Base-by-base conservation (phyloP, 2,797 vertebrate genomes). In the Notolabrus celidotus region DNA sequence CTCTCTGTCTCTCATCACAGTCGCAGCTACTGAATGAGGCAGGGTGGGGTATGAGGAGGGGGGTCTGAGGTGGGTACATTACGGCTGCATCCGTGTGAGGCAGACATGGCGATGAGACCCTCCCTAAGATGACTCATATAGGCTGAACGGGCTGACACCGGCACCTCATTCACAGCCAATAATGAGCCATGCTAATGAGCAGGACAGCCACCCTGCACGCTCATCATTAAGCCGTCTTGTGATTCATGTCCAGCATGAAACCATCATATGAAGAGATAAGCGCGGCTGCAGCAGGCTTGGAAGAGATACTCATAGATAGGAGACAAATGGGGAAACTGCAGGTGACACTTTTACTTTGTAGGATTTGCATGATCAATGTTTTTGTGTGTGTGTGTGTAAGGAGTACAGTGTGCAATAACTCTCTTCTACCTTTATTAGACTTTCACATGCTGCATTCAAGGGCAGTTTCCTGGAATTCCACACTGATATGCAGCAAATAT, bases 111-210 rank as follows among this genome's bases (percentile, higher is more conserved):
- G 65, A 74, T 84, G 84, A 84, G 87, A 86, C 86, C 80, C 86
- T 91, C 87, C 84, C 86, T 80, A 41, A 76, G 82, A 90, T 93
- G 92, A 95, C 83, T 94, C 92, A 92, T 88, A 82, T 25, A 51
- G 77, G 82, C 80, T 86, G 89, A 70, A 84, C 85, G 83, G 87
- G 90, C 92, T 91, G 91, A 92, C 91, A 93, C 90, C 90, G 81
- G 83, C 92, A 93, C 89, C 92, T 93, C 92, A 93, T 94, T 93
- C 89, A 88, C 90, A 91, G 90, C 85, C 88, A 90, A 93, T 93
- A 93, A 93, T 91, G 91, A 92, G 92, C 82, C 89, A 93, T 91
- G 91, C 89, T 94, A 93, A 94, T 93, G 91, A 93, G 90, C 82
- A 66, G 88, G 87, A 92, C 92, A 89, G 86, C 89, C 89, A 77